These are phyloP conservation scores for Standfussiana lucernea DNA, from an alignment of 2,888 invertebrate genomes.

Conservation along the genomic window DNA sequence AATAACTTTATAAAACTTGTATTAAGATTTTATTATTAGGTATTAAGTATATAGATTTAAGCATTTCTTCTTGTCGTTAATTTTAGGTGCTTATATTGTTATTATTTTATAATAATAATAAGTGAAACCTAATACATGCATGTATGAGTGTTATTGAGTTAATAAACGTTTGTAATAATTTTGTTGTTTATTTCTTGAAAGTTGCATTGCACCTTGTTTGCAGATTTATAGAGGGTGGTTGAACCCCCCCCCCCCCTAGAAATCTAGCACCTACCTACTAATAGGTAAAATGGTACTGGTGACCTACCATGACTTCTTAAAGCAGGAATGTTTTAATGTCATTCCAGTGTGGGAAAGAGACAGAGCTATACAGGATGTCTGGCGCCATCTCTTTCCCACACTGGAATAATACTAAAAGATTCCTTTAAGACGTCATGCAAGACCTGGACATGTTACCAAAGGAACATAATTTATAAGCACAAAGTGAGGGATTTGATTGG, in stretches of 20 bases:
- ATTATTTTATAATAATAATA: slow-evolving; percentile 85
- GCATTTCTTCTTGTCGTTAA: slow-evolving; percentile 42
- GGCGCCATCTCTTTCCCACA: too few species aligned
- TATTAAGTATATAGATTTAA: slow-evolving; percentile 13
- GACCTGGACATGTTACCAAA: not conserved
- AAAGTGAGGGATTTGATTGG: not conserved
- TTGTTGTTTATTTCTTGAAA: not conserved
- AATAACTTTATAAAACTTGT: slow-evolving; percentile 18
- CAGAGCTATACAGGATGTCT: too few species aligned
- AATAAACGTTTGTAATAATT: slow-evolving; percentile 49
- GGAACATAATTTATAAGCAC: not conserved
- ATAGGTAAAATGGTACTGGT: too few species aligned
- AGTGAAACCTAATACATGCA: slow-evolving; percentile 80
- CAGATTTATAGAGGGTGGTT: not conserved
- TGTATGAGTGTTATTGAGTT: slow-evolving; percentile 72
- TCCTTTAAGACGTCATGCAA: not conserved
- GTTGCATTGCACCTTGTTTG: not conserved
- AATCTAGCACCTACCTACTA: not conserved
- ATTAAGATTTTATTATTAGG: slow-evolving; percentile 1
- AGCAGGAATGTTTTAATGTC: too few species aligned
- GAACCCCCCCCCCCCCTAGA: not conserved
- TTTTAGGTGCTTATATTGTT: slow-evolving; percentile 80
- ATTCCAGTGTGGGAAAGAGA: too few species aligned
- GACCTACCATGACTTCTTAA: too few species aligned
- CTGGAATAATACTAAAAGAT: too few species aligned